These are phyloP conservation scores for Meriones psammophilus DNA, from an alignment of 2,797 vertebrate genomes.

Conservation along the genomic window DNA sequence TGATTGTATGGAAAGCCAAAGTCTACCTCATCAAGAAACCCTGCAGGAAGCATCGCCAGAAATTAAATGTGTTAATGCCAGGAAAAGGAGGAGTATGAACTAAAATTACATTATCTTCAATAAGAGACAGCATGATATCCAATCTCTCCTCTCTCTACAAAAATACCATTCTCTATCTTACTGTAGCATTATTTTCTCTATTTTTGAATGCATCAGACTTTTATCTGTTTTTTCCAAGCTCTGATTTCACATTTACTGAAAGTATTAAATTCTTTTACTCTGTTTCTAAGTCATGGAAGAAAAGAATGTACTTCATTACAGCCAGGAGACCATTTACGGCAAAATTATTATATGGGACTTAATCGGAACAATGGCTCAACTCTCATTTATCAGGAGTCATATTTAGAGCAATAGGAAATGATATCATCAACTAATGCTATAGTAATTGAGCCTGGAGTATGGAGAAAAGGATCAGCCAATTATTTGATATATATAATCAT, in stretches of 20 bases:
- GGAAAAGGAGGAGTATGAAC: neutral
- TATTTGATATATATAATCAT: neutral
- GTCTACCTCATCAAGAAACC: neutral
- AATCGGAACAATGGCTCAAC: neutral
- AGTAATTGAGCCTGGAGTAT: neutral
- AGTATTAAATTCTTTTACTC: neutral
- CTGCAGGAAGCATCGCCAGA: neutral
- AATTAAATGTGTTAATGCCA: neutral
- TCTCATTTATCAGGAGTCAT: neutral
- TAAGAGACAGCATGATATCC: neutral
- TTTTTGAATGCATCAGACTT: neutral
- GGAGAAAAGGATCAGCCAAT: neutral
- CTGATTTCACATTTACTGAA: neutral
- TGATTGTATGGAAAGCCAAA: neutral
- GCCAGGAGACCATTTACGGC: neutral
- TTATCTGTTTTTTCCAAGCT: neutral
- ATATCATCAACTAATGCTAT: neutral
- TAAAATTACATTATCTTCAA: conserved; percentile 6
- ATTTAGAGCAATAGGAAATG: neutral
- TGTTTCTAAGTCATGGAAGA: neutral
- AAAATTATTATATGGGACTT: neutral
- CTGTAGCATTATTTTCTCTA: neutral
- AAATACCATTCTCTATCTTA: neutral
- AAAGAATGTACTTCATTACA: neutral
- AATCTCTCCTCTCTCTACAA: neutral